phyloP scores from a whole-genome alignment of 2,888 invertebrate genomes.

The Cacoxenus indagator region DNA sequence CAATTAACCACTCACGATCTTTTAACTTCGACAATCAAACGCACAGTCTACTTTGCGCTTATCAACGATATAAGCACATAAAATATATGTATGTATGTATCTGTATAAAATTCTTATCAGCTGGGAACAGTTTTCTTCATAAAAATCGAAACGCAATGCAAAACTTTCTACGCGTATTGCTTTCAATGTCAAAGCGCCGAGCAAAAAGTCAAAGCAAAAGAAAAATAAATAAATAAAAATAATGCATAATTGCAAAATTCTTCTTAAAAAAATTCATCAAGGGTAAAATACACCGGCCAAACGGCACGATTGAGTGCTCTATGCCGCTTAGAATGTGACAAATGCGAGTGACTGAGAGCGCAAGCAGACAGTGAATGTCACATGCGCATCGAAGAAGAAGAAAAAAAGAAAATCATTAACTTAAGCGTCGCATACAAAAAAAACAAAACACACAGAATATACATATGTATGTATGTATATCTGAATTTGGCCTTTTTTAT shows the following conservation, averaged over 20 bases:
- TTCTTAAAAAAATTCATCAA: background rate
- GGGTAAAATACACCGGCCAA: background rate
- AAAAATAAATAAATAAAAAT: background rate
- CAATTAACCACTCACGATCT: too few species aligned
- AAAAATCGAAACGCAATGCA: background rate
- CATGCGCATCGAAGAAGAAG: background rate
- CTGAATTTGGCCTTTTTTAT: too few species aligned
- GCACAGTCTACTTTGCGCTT: too few species aligned
- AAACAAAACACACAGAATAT: slow-evolving; percentile 4
- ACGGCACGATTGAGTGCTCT: too few species aligned
- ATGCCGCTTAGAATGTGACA: slow-evolving; percentile 46
- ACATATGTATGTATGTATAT: background rate
- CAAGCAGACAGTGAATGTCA: slow-evolving; percentile 7
- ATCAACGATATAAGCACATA: too few species aligned
- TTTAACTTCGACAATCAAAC: too few species aligned
- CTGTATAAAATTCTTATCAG: too few species aligned
- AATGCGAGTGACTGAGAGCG: background rate
- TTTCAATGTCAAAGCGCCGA: background rate
- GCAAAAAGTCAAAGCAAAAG: background rate
- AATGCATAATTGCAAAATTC: background rate
- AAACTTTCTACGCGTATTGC: background rate
- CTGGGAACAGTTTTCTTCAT: background rate
- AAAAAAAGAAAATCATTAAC: slow-evolving; percentile 18
- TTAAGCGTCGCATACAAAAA: slow-evolving; percentile 32
- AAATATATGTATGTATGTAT: too few species aligned